Conservation (phyloP, 2,797 vertebrate species). For the Falco naumanni region DNA sequence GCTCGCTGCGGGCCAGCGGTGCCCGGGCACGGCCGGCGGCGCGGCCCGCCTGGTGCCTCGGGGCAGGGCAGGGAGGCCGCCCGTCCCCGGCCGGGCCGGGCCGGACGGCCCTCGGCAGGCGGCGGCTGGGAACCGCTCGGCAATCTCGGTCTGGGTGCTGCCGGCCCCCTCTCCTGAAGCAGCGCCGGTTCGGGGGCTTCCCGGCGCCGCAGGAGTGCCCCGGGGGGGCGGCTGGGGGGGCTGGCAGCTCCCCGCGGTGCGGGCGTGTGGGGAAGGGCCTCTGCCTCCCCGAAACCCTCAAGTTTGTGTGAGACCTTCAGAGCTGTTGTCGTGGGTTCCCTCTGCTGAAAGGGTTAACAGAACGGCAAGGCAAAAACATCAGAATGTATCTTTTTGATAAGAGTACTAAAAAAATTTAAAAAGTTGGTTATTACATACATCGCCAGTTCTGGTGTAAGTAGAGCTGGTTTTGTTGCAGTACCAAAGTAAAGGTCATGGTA, state of each 20-base stretch:
- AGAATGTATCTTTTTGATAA: background rate
- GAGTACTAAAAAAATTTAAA: background rate
- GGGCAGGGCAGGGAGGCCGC: too few species aligned
- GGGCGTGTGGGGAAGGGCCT: too few species aligned
- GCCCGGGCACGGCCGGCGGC: background rate
- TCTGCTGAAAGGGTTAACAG: background rate
- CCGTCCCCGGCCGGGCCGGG: too few species aligned
- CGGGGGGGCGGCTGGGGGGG: too few species aligned
- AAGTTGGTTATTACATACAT: rapidly evolving
- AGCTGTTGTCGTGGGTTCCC: background rate
- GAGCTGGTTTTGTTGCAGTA: background rate
- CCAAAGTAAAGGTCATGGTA: background rate
- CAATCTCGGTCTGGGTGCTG: too few species aligned
- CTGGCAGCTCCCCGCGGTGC: too few species aligned
- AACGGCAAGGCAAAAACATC: background rate
- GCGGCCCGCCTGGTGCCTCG: background rate
- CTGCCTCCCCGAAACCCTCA: background rate
- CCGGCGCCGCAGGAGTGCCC: too few species aligned
- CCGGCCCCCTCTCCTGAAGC: too few species aligned
- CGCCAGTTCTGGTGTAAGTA: background rate
- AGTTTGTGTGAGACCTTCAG: background rate
- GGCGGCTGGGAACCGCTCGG: too few species aligned
- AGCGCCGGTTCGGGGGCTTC: too few species aligned
- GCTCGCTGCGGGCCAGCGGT: too few species aligned
- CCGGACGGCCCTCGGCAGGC: too few species aligned